Evolutionary conservation across 2,888 invertebrate genomes (phyloP).

Genomic region (Eupeodes luniger): DNA sequence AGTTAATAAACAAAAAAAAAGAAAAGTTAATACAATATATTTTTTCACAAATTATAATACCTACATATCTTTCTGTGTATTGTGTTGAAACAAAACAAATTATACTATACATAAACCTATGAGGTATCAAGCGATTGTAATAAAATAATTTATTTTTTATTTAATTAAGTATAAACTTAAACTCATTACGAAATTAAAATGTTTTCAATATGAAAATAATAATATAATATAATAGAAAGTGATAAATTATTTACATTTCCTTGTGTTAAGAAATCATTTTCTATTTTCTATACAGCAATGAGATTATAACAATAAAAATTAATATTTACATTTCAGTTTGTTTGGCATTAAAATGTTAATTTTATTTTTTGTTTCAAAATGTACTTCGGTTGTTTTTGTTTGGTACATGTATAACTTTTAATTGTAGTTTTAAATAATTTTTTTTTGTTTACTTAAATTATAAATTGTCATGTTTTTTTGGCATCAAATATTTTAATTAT

Average conservation of each 20-base stretch:
- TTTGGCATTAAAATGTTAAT: not conserved
- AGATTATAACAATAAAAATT: not conserved
- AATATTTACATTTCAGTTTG: not conserved
- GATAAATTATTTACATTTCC: conserved; percentile 17
- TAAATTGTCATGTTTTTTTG: not conserved
- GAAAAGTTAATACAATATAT: conserved; percentile 9
- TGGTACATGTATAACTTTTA: not conserved
- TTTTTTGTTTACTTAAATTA: not conserved
- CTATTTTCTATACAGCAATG: not conserved
- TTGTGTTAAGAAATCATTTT: conserved; percentile 3
- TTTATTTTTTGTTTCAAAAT: not conserved
- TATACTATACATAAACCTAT: conserved; percentile 58
- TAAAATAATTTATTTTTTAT: conserved; percentile 49
- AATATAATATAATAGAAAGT: conserved; percentile 41
- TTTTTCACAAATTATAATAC: not conserved
- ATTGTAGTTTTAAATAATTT: not conserved
- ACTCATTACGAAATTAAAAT: conserved; percentile 21
- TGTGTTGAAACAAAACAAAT: conserved; percentile 5
- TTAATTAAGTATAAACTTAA: not conserved
- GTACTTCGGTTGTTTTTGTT: not conserved
- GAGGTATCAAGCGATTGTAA: conserved; percentile 71
- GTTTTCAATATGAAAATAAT: conserved; percentile 74
- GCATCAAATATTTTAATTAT: not conserved
- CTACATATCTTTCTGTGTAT: not conserved
- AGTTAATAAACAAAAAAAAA: conserved; percentile 24